Evolutionary conservation across 2,113 vertebrate species (phyloP).

Genomic region (Centropus unirufus): DNA sequence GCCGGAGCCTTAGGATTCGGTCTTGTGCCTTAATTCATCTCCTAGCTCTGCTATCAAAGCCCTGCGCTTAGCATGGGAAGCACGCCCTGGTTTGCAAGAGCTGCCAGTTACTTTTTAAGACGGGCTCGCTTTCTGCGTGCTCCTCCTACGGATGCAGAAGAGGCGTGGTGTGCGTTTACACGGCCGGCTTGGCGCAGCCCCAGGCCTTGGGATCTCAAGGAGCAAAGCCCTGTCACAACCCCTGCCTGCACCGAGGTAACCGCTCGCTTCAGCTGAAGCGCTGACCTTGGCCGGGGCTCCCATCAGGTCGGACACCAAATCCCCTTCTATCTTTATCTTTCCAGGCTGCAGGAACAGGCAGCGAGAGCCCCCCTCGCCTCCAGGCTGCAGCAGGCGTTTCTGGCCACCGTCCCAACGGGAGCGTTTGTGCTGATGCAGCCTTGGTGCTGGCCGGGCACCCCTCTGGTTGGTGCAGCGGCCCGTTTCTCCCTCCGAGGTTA

Average conservation of each 20-base stretch:
- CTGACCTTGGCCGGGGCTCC: constrained; percentile 5
- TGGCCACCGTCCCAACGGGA: neutral
- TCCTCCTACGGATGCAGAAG: neutral
- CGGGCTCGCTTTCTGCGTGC: neutral
- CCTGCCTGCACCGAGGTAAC: neutral
- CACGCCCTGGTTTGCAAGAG: neutral
- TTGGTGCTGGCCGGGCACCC: neutral
- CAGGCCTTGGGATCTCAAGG: neutral
- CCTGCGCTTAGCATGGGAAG: neutral
- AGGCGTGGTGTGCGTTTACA: neutral
- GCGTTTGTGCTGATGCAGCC: neutral
- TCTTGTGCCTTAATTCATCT: neutral
- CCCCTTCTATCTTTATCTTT: neutral
- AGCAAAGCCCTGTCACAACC: neutral
- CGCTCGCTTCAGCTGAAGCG: neutral
- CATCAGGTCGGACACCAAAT: neutral
- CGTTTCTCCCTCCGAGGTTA: constrained; percentile 31
- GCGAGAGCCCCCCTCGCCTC: neutral
- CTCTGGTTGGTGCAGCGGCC: neutral
- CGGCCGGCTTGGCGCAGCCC: neutral
- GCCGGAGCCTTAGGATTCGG: neutral
- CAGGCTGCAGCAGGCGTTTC: neutral
- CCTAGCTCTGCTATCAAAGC: neutral
- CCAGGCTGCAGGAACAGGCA: neutral
- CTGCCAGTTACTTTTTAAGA: neutral